Base-by-base conservation (phyloP, 2,797 vertebrate species). In the Darevskia nairensis region DNA sequence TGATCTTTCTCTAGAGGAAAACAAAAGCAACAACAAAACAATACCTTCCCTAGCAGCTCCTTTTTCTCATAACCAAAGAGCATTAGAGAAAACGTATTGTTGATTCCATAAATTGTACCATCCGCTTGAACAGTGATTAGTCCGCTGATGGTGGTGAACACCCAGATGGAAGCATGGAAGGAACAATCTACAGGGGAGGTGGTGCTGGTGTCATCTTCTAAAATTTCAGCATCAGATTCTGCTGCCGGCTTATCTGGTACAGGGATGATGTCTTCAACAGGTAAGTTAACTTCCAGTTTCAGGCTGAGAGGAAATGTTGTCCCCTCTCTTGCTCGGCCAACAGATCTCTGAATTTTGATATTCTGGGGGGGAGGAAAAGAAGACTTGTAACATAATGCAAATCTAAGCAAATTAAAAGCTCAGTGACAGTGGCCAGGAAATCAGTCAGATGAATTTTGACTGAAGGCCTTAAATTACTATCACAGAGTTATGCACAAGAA, bases 1-100 rank as follows among this genome's bases (percentile, higher is more conserved):
- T 5, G 3, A 8, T 68, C 13, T 59, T 1, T 15, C 9, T 35
- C 4, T 13, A 64, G 25, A 68, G 77, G 59, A 6, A 19, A 13
- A 27, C 50, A 17, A 23, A 83, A 50, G 61, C 41, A 71, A 74
- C 8, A 7, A 35, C n/a, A 69, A 41, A 39, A 0, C 7, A 86
- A 90, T 95, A 99, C 99, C 98, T 99, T 99, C 91, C 97, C 98
- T 86, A 97, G 80, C 3, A 99, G 96, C 90, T 99, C 98, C 0
- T 96, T 92, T 92, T 96, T 97, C 89, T 96, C 96, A 32, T 98
- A 99, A 85, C 98, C 98, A 82, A 99, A 98, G 78, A 99, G 95
- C 90, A 94, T 96, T 80, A 98, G 96, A 27, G 98, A 97, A 89
- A 98, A 97, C 86, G 97, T 97, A 84, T 97, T 96, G 69, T 96